Conservation (phyloP, 2,113 vertebrate genomes). For the Caranx ignobilis region DNA sequence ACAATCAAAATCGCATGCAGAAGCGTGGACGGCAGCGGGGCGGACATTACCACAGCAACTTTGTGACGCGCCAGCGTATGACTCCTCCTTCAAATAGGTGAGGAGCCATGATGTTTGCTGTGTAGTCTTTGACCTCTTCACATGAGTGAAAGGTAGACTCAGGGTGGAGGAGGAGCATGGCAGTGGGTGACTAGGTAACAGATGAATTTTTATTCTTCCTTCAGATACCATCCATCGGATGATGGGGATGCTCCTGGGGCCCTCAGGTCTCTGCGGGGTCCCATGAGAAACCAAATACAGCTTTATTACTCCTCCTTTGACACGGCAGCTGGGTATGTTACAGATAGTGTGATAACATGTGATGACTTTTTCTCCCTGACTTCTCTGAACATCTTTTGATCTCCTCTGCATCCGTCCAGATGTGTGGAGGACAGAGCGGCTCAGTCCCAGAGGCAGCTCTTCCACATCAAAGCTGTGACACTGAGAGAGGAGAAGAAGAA, state of each 20-base stretch:
- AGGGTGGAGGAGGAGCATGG: too few relatives aligned
- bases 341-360: neutral
- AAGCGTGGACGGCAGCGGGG: conserved; percentile 22
- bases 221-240: conserved; percentile 41
- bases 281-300: conserved; percentile 61
- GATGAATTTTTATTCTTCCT: neutral
- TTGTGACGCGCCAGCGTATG: neutral
- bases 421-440: conserved; percentile 65
- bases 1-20: conserved; percentile 34
- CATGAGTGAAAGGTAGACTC: too few relatives aligned
- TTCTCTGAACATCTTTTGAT: neutral
- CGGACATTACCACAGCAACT: neutral
- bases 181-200: neutral
- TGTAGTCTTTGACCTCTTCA: too few relatives aligned
- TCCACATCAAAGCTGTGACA: conserved; percentile 70
- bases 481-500: conserved; percentile 43
- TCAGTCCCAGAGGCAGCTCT: conserved; percentile 70
- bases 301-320: conserved; percentile 79
- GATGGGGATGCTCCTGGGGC: conserved; percentile 19
- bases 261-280: conserved; percentile 26
- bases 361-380: neutral
- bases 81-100: conserved; percentile 32
- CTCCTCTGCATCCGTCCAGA: conserved; percentile 19
- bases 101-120: neutral
- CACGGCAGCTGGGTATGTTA: conserved; percentile 55